Base-by-base conservation (phyloP, 2,113 vertebrate species). In the Ginglymostoma cirratum region DNA sequence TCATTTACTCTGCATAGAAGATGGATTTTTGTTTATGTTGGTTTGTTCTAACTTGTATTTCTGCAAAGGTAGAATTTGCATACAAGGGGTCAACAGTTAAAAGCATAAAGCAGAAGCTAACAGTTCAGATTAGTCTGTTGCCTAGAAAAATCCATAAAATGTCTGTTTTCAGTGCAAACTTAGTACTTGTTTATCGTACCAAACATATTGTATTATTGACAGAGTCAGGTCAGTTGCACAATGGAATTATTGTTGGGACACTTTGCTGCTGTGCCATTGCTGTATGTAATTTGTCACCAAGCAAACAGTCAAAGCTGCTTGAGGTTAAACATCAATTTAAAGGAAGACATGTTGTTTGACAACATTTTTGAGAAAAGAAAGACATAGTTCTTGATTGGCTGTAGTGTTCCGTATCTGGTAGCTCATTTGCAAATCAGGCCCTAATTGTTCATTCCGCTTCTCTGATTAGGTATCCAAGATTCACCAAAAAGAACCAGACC, bases 11-110 rank as follows among this genome's bases (percentile, higher is more conserved):
- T 80, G n/a, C 12, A 80, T 80, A n/a, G 76, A 38, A 80, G 14
- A 38, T 38, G 76, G 76, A n/a, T n/a, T 8, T n/a, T 15, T 80
- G 12, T 15, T n/a, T 10, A 80, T 80, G 76, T 38, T 80, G 76
- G 30, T 80, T 80, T 80, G 76, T 80, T 80, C 76, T 80, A 80
- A 80, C 76, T n/a, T 80, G 76, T 34, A 80, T 80, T 80, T 80
- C 76, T 80, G 34, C 14, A 80, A 34, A 80, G 34, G 34, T 80
- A 38, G 34, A 80, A 38, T 80, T 80, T n/a, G 76, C 34, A 80
- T 3, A 15, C 12, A 80, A 80, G 76, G n/a, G 10, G 2, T 3
- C 14, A n/a, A 80, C 34, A 80, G 2, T n/a, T 80, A 38, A n/a
- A 14, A 3, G n/a, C 30, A 78, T 15, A n/a, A n/a, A 80, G 2